Evolutionary conservation across 2,113 vertebrate genomes (phyloP), one percentile per base, ranked within the genome.

Genomic region (Hiodon tergisus): DNA sequence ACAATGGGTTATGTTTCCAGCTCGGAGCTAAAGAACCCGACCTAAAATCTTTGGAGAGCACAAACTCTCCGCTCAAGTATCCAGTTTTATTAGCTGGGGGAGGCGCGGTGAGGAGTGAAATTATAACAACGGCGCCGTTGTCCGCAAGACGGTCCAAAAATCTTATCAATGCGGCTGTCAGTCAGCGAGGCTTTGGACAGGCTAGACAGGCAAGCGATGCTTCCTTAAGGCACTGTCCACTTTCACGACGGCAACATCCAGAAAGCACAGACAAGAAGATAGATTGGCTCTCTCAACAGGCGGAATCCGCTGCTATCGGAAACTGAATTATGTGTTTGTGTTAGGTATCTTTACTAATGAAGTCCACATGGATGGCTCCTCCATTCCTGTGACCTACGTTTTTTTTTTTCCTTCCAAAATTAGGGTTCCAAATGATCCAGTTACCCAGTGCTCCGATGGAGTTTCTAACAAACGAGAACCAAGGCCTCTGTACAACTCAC

Each of bases 281-380:
- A 31, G 31, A 31, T 31, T 31, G 31, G 31, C 82, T 83, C 75
- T 82, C 82, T 88, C 81, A 85, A 76, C 81, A 77, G 67, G 61
- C 78, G 78, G 79, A 87, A 85, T 85, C 79, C 76, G 74, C 59
- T 72, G 77, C 73, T 71, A 47, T 66, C 48, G 71, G 71, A 75
- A 71, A 62, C 73, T 74, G 84, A 83, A 86, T 78, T 82, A 85
- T 85, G 80, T 83, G 81, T 85, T 80, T 4, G 79, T 83, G 76
- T 84, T 83, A 80, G 83, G 84, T 69, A 76, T 78, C 57, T 71
- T 48, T 73, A 17, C 62, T 81, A 85, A 89, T 88, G 73, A 79
- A 83, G 89, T 82, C 75, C 88, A 89, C 84, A 83, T 88, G 85
- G 81, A 73, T 74, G 70, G 53, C 53, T 79, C 80, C 14, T 83